Conservation (phyloP, 2,113 vertebrate genomes). For the Ardeotis arabs region DNA sequence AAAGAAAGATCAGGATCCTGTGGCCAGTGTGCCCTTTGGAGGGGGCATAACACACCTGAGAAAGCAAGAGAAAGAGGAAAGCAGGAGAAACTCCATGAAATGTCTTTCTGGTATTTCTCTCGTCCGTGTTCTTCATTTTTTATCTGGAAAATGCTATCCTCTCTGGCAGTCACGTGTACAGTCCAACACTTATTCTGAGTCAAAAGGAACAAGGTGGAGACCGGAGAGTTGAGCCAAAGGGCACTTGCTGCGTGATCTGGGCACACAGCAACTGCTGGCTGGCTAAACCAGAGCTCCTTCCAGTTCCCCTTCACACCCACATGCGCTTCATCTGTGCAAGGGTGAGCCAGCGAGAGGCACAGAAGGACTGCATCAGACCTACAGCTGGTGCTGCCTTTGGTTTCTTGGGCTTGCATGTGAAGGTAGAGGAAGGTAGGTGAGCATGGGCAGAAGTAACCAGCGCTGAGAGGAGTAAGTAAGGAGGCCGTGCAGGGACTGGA, state of each 20-base stretch:
- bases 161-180: neutral
- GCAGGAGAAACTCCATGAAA: neutral
- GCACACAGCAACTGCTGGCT: neutral
- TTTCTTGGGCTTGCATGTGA: neutral
- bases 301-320: neutral
- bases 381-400: neutral
- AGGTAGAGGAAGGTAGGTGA: neutral
- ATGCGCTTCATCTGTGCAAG: fast-evolving
- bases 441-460: neutral
- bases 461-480: neutral
- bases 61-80: neutral
- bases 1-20: neutral
- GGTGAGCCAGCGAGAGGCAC: neutral
- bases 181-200: neutral
- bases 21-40: neutral
- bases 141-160: neutral
- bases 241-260: neutral
- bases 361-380: neutral
- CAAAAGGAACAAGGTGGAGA: neutral
- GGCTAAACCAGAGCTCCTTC: neutral
- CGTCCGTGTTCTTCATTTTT: neutral
- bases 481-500: neutral
- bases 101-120: neutral
- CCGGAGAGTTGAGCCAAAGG: neutral
- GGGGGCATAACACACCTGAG: neutral